Evolutionary conservation across 1,140 invertebrate genomes (phyloP).

Genomic region (Hetaerina americana): DNA sequence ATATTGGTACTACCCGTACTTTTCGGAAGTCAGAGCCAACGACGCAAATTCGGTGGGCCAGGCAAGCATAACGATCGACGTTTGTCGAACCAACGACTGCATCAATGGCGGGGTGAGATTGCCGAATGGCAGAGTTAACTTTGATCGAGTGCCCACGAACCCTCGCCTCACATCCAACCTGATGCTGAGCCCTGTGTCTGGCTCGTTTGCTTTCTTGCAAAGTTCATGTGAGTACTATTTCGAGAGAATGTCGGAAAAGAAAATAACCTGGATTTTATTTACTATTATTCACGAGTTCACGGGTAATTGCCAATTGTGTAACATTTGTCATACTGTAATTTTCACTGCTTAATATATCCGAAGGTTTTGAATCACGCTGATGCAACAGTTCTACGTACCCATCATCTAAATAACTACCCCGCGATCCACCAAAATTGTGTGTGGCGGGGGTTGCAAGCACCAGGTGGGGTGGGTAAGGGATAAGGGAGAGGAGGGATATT

Average conservation of each 20-base stretch:
- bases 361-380: too few relatives aligned
- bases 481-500: too few relatives aligned
- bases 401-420: too few relatives aligned
- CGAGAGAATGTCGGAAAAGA: neutral
- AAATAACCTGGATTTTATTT: too few relatives aligned
- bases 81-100: neutral
- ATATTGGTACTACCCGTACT: neutral
- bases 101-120: neutral
- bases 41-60: neutral
- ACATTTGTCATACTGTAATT: too few relatives aligned
- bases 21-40: neutral
- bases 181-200: neutral
- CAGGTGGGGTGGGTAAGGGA: too few relatives aligned
- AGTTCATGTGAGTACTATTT: neutral
- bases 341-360: too few relatives aligned
- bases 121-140: neutral
- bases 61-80: neutral
- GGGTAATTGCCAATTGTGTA: too few relatives aligned
- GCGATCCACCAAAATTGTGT: too few relatives aligned
- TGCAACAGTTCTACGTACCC: too few relatives aligned
- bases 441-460: too few relatives aligned
- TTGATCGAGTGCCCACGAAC: neutral
- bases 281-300: too few relatives aligned
- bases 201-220: neutral
- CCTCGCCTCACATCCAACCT: neutral